Conservation (phyloP, 2,797 vertebrate genomes). For the Pelochelys cantorii region DNA sequence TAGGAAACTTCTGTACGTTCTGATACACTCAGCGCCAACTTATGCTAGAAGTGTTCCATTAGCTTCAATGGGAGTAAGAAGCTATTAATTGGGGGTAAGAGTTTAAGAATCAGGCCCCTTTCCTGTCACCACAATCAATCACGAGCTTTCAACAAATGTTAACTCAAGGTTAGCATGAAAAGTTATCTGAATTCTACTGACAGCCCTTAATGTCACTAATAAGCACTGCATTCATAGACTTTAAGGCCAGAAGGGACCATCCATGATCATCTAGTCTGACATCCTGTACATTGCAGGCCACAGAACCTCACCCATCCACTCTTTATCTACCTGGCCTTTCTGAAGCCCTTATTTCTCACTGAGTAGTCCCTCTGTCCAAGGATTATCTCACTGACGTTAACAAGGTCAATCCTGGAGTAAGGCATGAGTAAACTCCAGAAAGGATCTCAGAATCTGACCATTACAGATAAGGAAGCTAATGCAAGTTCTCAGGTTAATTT, state of each 20-base stretch:
- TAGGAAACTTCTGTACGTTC: not conserved
- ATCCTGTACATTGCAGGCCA: too few relatives aligned
- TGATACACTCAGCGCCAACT: not conserved
- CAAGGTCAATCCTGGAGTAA: fast-evolving
- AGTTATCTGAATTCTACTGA: not conserved
- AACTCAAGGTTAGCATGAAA: not conserved
- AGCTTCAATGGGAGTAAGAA: not conserved
- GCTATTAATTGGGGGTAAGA: not conserved
- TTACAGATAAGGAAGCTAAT: not conserved
- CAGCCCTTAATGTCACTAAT: not conserved
- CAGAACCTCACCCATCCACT: too few relatives aligned
- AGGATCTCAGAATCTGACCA: not conserved
- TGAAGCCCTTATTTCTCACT: not conserved
- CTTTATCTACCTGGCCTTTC: not conserved
- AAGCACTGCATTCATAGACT: fast-evolving
- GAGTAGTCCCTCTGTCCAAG: not conserved
- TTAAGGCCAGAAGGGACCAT: too few relatives aligned
- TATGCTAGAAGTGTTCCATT: not conserved
- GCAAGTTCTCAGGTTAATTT: not conserved
- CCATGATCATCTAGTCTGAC: too few relatives aligned
- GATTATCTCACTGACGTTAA: not conserved
- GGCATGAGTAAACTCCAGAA: not conserved
- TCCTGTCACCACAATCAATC: not conserved
- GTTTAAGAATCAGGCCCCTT: not conserved
- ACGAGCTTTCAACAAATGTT: not conserved